Percentiles rank a stretch among this genome's conserved stretches.
Evolutionary conservation across 2,888 invertebrate species (phyloP).

Genomic region (Philaethria dido): DNA sequence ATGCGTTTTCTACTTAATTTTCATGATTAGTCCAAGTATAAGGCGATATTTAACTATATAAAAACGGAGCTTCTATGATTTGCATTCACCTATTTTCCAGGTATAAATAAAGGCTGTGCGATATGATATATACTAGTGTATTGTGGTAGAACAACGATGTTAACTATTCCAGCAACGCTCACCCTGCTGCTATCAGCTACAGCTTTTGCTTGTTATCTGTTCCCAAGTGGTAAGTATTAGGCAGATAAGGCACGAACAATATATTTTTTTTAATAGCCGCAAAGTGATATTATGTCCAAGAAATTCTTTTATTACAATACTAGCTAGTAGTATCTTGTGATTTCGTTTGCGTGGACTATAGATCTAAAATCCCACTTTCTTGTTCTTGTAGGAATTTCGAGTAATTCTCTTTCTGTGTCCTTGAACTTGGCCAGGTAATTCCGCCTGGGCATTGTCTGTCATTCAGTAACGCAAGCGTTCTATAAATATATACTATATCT

Average conservation of each 20-base stretch:
- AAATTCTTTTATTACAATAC: no score
- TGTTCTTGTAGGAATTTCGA: no score
- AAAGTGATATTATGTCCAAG: no score
- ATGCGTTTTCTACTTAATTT: neutral
- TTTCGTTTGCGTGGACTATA: no score
- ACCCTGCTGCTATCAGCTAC: slow-evolving; percentile 55
- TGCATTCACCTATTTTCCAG: neutral
- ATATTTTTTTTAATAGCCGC: neutral
- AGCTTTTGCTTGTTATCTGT: slow-evolving; percentile 77
- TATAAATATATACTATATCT: no score
- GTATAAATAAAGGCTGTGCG: slow-evolving; percentile 1
- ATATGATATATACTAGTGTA: slow-evolving; percentile 15
- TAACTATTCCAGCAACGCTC: slow-evolving; percentile 53
- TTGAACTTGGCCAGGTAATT: no score
- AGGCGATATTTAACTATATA: no score
- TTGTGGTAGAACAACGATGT: slow-evolving; percentile 50
- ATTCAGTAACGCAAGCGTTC: no score
- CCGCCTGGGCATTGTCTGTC: no score
- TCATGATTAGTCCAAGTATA: neutral
- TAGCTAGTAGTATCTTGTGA: no score
- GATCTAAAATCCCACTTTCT: no score
- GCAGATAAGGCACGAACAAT: neutral
- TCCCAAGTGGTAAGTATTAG: slow-evolving; percentile 77
- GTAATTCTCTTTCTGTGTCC: no score
- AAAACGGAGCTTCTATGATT: neutral